Base-by-base conservation (phyloP, 2,888 invertebrate genomes). In the Rhingia campestris region DNA sequence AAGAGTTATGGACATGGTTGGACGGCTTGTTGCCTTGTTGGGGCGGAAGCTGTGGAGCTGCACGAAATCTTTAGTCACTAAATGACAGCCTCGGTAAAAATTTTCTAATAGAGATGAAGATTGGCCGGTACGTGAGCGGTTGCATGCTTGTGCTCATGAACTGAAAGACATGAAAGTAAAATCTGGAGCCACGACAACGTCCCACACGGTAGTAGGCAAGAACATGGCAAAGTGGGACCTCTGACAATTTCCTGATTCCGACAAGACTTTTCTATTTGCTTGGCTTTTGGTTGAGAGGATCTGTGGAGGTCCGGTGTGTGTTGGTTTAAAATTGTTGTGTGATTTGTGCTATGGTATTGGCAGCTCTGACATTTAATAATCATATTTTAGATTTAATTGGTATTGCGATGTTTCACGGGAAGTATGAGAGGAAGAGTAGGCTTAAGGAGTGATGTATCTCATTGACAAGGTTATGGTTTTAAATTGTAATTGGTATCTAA, bases 41-140 rank as follows among this genome's bases (percentile, higher is more conserved):
- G 39, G 51, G 51, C 35, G 53, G 51, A 49, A 43, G 54, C 53
- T 69, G 66, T 76, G 75, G 59, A 54, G 70, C 69, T 81, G 81
- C 81, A 81, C 81, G 81, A 81, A 81, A 81, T 81, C 76, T 66
- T 76, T 72, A 76, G 81, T 70, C 59, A 66, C 81, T 76, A 81
- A 81, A 81, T 81, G 81, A 81, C 81, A 72, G 76, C 81, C 76
- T 67, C 49, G 37, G 76, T 66, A 76, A 67, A 56, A 33, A 33
- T 73, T 73, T 76, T 81, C 66, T 76, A 76, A 76, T 72, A 76
- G 76, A 76, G 81, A 81, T 81, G 76, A 81, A 81, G 81, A 81
- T 81, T 81, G 59, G 47, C 54, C 59, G 43, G 14, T 81, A 76
- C 81, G 76, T 81, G 76, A 81, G 70, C 64, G 51, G 72, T 33